Percentiles rank a stretch among this genome's conserved stretches.
Conservation (phyloP, 2,113 vertebrate species). For the Dascyllus trimaculatus region DNA sequence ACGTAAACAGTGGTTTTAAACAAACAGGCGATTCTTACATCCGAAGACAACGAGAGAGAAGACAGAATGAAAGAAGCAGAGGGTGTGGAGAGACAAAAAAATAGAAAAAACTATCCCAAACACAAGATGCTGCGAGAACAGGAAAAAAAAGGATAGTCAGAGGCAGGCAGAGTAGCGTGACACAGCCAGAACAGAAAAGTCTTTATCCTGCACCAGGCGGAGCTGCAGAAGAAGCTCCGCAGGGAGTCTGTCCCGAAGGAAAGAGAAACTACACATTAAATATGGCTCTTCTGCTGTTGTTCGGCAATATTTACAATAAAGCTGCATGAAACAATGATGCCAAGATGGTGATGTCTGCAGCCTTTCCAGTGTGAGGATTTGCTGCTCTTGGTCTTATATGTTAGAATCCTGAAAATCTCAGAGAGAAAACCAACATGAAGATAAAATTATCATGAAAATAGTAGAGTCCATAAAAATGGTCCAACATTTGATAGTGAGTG, state of each 20-base stretch:
- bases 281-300: not conserved
- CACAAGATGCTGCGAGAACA: constrained; percentile 17
- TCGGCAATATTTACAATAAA: not conserved
- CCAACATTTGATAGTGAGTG: not conserved
- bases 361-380: too few species aligned
- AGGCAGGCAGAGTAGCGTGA: constrained; percentile 48
- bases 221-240: constrained; percentile 27
- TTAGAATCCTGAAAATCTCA: too few species aligned
- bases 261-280: not conserved
- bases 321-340: not conserved
- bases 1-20: constrained; percentile 22
- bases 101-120: not conserved
- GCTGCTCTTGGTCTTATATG: too few species aligned
- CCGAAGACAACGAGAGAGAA: not conserved
- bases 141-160: constrained; percentile 41
- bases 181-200: constrained; percentile 66
- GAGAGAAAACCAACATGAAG: too few species aligned
- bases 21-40: constrained; percentile 10
- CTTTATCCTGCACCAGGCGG: constrained; percentile 64
- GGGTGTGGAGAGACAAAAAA: not conserved
- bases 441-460: too few species aligned
- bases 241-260: not conserved
- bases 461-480: too few species aligned
- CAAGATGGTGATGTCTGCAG: too few species aligned
- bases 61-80: not conserved